A percentile compares a stretch with the other conserved stretches of the same genome.
These are phyloP conservation scores for Beris chalybata DNA, from an alignment of 2,888 invertebrate genomes.

Conservation along the genomic window DNA sequence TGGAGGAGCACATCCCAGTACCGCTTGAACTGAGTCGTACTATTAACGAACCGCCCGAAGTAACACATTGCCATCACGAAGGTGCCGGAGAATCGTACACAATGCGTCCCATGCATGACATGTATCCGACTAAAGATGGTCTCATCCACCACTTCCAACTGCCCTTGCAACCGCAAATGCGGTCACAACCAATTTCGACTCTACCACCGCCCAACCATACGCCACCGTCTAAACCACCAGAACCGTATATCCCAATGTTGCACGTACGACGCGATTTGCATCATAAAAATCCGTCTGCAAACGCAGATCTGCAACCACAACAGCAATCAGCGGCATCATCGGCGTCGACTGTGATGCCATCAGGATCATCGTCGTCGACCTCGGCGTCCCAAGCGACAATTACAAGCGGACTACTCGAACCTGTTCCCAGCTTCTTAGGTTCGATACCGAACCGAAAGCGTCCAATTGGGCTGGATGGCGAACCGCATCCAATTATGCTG, in stretches of 20 bases:
- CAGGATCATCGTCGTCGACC: conserved; percentile 41
- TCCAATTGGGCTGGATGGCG: conserved; percentile 47
- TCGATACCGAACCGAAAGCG: conserved; percentile 55
- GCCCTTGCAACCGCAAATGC: conserved; percentile 39
- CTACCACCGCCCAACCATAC: conserved; percentile 52
- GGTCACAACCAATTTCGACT: conserved; percentile 50
- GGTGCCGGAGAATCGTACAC: conserved; percentile 68
- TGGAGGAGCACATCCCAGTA: conserved; percentile 40
- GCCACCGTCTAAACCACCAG: conserved; percentile 50
- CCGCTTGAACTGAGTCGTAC: conserved; percentile 35
- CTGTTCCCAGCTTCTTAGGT: conserved; percentile 54
- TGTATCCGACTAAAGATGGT: conserved; percentile 2
- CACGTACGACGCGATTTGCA: conserved; percentile 79
- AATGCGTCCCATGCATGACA: conserved; percentile 70
- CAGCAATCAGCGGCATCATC: conserved; percentile 49
- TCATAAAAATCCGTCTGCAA: conserved; percentile 55
- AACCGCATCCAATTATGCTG: conserved; percentile 44
- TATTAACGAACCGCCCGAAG: conserved; percentile 53
- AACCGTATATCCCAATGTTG: conserved; percentile 62
- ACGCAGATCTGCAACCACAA: conserved; percentile 42
- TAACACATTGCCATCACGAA: conserved; percentile 71
- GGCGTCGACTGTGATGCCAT: conserved; percentile 57
- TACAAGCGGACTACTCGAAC: conserved; percentile 51
- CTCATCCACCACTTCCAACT: conserved; percentile 9
- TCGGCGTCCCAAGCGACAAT: conserved; percentile 45